Evolutionary conservation across 2,113 vertebrate species (phyloP).

Genomic region (Grantiella picta): DNA sequence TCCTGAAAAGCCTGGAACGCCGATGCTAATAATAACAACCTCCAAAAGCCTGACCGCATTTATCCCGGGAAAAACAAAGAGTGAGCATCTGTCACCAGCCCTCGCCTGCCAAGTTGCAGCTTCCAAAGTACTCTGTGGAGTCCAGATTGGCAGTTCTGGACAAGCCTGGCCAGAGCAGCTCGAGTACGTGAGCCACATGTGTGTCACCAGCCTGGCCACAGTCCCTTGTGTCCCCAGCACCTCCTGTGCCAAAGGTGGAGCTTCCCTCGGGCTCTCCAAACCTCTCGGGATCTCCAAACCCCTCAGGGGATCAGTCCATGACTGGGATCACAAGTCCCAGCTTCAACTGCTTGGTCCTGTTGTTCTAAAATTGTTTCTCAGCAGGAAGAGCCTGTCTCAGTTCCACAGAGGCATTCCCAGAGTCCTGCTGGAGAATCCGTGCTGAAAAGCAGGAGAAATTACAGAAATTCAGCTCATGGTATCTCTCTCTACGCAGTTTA

Average conservation of each 20-base stretch:
- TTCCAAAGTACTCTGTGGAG: neutral
- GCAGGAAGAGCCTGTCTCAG: neutral
- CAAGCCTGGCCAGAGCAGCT: neutral
- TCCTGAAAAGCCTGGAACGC: neutral
- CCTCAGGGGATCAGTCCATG: accelerated
- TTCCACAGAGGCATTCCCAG: neutral
- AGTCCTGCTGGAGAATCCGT: neutral
- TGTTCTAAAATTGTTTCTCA: neutral
- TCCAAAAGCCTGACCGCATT: neutral
- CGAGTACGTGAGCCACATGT: accelerated
- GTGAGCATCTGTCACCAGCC: conserved; percentile 30
- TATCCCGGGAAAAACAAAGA: conserved; percentile 19
- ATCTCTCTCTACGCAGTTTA: neutral
- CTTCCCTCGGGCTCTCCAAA: neutral
- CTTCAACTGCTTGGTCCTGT: neutral
- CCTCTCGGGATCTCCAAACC: neutral
- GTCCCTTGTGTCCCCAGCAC: accelerated
- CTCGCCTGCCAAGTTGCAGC: conserved; percentile 20
- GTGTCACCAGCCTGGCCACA: neutral
- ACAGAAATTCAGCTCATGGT: neutral
- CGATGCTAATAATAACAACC: neutral
- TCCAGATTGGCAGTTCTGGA: neutral
- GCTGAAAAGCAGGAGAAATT: neutral
- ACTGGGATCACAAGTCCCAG: neutral
- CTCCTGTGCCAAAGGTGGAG: neutral